Evolutionary conservation across 2,888 invertebrate species (phyloP), one percentile per base, ranked within the genome.

Genomic region (Stenchaetothrips biformis): DNA sequence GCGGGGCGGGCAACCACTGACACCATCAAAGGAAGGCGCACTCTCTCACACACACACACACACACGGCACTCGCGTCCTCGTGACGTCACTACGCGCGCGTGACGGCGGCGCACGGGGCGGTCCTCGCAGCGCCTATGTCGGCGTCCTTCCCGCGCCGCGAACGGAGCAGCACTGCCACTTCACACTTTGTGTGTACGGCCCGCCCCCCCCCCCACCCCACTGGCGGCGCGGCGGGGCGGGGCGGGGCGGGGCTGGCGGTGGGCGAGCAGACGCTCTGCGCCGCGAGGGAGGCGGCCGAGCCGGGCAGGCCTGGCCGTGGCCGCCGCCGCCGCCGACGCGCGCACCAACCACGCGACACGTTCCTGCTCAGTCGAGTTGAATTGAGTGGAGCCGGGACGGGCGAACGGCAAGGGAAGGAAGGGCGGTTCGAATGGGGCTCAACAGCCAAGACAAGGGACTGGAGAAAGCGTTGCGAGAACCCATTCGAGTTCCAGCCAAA

Each of bases 351-450:
- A n/a, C n/a, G n/a, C 67, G 67, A 74, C 67, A 74, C 67, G 25
- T 74, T 74, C 67, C 25, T 74, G 67, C 67, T 74, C 25, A 74
- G 67, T 74, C 67, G 67, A 74, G 67, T 74, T 74, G 67, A 74
- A 74, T 74, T 74, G 67, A 74, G 67, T 74, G 67, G 67, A 74
- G 67, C 67, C 67, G 67, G 25, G 67, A 74, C 11, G 67, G 21
- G 67, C 11, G 67, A 25, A 21, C 21, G 21, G 67, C 0, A 21
- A 21, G 67, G 67, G 67, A 11, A 67, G 67, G 0, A n/a, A 9
- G 67, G 67, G 21, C 53, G 67, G 67, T 21, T 25, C 67, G 25
- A 74, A 74, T 74, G 7, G 67, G 67, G 67, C 67, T 25, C 25
- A 21, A 74, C 67, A 74, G 11, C 67, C 21, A 25, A 25, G 67